Evolutionary conservation across 2,797 vertebrate genomes (phyloP).

Genomic region (Alca torda): DNA sequence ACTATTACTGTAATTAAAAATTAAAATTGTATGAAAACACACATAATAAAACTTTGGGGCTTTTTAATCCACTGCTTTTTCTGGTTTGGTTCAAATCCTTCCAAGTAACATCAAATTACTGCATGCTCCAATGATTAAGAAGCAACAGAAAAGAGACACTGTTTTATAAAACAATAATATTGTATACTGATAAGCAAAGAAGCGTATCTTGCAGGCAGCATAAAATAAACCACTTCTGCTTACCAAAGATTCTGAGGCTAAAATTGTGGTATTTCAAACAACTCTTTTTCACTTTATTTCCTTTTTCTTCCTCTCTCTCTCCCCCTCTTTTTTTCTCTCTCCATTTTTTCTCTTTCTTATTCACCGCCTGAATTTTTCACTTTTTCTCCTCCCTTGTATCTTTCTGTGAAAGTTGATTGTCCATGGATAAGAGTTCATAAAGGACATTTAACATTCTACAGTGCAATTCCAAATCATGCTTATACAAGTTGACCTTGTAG

Average conservation of each 20-base stretch:
- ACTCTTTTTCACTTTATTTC: neutral
- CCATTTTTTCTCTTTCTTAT: neutral
- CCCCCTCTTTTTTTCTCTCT: neutral
- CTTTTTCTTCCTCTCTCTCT: neutral
- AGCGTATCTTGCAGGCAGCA: neutral
- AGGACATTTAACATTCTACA: neutral
- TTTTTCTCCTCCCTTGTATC: neutral
- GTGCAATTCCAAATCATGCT: neutral
- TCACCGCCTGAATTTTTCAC: neutral
- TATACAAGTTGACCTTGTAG: neutral
- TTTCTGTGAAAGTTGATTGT: neutral
- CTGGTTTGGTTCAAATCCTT: neutral
- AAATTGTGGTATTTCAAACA: neutral
- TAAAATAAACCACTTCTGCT: neutral
- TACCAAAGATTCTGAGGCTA: neutral
- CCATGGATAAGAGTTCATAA: neutral
- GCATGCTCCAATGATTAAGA: neutral
- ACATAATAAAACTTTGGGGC: accelerated
- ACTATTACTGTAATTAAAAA: constrained; percentile 28
- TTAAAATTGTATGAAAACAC: neutral
- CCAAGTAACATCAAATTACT: neutral
- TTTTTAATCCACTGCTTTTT: neutral
- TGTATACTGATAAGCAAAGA: neutral
- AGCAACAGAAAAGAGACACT: neutral
- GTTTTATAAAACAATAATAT: neutral